Conservation (phyloP, 2,797 vertebrate species). For the Schizopygopsis pylzovi region DNA sequence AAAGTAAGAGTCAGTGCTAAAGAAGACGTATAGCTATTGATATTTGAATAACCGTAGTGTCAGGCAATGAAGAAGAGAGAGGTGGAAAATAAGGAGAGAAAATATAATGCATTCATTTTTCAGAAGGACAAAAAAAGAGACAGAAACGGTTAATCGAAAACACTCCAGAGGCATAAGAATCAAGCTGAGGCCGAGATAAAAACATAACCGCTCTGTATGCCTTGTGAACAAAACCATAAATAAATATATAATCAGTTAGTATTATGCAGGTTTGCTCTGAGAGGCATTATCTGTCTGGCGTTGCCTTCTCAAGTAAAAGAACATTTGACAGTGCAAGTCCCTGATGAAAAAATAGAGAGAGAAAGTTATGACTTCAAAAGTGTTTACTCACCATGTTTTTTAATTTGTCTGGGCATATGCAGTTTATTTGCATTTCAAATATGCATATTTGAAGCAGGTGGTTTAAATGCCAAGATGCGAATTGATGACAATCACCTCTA, state of each 20-base stretch:
- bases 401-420: constrained; percentile 79
- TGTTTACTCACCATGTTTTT: constrained; percentile 70
- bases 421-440: constrained; percentile 87
- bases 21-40: constrained; percentile 85
- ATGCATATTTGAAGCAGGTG: constrained; percentile 79
- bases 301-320: constrained; percentile 64
- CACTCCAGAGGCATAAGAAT: constrained; percentile 67
- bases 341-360: constrained; percentile 58
- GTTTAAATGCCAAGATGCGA: constrained; percentile 85
- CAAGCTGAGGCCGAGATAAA: constrained; percentile 70
- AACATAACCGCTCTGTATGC: constrained; percentile 53
- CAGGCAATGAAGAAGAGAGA: constrained; percentile 66
- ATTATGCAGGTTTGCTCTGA: constrained; percentile 65
- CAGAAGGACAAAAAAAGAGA: constrained; percentile 47
- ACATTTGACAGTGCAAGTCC: constrained; percentile 73
- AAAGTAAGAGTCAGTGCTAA: constrained; percentile 80
- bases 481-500: constrained; percentile 82
- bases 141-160: constrained; percentile 72
- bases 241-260: constrained; percentile 72
- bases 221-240: constrained; percentile 71
- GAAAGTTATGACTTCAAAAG: constrained; percentile 77
- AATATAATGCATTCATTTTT: constrained; percentile 52
- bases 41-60: constrained; percentile 82
- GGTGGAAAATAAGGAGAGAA: constrained; percentile 39
- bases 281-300: constrained; percentile 67